Percentiles rank a stretch among this genome's conserved stretches.
Evolutionary conservation across 2,797 vertebrate genomes (phyloP).

Genomic region (Ctenopoma multispine): DNA sequence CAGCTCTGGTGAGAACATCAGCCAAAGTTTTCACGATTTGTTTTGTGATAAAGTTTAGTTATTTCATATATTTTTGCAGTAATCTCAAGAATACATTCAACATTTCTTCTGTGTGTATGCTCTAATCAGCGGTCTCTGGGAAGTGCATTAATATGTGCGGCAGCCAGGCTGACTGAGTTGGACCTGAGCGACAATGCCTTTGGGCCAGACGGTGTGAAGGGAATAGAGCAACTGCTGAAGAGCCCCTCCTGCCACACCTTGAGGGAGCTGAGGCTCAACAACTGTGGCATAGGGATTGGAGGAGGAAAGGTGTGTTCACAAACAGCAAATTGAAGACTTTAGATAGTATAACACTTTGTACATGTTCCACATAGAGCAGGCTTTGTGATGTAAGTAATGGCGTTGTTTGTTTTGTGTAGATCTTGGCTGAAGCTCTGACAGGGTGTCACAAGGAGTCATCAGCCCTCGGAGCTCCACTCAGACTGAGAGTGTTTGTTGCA

Average conservation of each 20-base stretch:
- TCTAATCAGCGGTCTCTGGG: constrained; percentile 87
- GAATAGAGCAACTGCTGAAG: constrained; percentile 91
- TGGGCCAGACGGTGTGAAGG: constrained; percentile 94
- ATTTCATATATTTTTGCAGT: neutral
- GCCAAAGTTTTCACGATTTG: neutral
- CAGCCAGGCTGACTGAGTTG: constrained; percentile 90
- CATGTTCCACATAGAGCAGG: neutral
- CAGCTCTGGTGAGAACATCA: constrained; percentile 87
- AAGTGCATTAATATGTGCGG: constrained; percentile 89
- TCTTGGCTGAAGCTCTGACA: constrained; percentile 91
- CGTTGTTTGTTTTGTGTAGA: constrained; percentile 79
- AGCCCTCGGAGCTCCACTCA: constrained; percentile 86
- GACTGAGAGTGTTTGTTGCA: constrained; percentile 92
- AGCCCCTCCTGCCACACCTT: constrained; percentile 91
- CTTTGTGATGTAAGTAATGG: neutral
- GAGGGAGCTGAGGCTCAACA: constrained; percentile 92
- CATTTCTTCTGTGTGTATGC: neutral
- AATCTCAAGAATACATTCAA: too few relatives aligned
- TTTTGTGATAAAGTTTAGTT: neutral
- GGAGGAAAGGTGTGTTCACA: constrained; percentile 89
- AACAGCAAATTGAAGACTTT: neutral
- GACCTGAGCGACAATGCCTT: constrained; percentile 98
- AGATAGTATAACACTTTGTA: neutral
- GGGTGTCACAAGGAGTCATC: constrained; percentile 89
- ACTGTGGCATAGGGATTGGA: constrained; percentile 96